phyloP scores from a whole-genome alignment of 2,888 invertebrate genomes.

The Rugalucina vietnamica region DNA sequence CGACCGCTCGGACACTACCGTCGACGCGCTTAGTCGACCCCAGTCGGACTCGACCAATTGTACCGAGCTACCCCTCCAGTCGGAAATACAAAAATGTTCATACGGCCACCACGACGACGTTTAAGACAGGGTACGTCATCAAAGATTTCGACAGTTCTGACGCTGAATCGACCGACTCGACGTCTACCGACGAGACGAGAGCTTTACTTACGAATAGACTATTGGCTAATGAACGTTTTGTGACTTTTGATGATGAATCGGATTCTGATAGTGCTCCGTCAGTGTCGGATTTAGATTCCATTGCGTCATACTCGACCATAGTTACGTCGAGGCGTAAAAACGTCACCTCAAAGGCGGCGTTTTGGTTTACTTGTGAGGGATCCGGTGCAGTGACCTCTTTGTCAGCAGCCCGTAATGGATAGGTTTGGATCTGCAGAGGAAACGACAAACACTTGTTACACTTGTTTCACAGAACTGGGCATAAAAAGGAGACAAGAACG shows the following conservation, averaged over 20 bases:
- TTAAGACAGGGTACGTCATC: slow-evolving; percentile 51
- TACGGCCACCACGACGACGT: slow-evolving; percentile 45
- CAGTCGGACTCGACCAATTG: slow-evolving; percentile 26
- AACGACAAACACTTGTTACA: slow-evolving; percentile 44
- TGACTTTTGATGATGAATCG: slow-evolving; percentile 47
- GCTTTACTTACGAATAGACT: slow-evolving; percentile 35
- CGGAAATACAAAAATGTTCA: slow-evolving; percentile 36
- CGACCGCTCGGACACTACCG: slow-evolving; percentile 10
- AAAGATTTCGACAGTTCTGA: slow-evolving; percentile 39
- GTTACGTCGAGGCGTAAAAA: slow-evolving; percentile 5
- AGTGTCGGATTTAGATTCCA: slow-evolving; percentile 24
- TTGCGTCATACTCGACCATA: slow-evolving; percentile 32
- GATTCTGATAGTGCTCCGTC: slow-evolving; percentile 40
- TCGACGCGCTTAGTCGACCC: slow-evolving; percentile 36
- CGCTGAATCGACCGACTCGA: slow-evolving; percentile 28
- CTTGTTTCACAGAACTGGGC: slow-evolving; percentile 54
- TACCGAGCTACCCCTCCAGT: slow-evolving; percentile 49
- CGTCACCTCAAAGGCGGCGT: slow-evolving; percentile 18
- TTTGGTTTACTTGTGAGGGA: slow-evolving; percentile 42
- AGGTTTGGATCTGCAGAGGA: slow-evolving; percentile 45
- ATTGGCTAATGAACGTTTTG: slow-evolving; percentile 27
- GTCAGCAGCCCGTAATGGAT: slow-evolving; percentile 32
- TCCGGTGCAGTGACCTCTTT: slow-evolving; percentile 47
- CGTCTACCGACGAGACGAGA: slow-evolving; percentile 38
- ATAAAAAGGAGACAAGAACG: slow-evolving; percentile 49